Evolutionary conservation across 2,113 vertebrate genomes (phyloP), one percentile per base, ranked within the genome.

Genomic region (Paracanthobrama guichenoti): DNA sequence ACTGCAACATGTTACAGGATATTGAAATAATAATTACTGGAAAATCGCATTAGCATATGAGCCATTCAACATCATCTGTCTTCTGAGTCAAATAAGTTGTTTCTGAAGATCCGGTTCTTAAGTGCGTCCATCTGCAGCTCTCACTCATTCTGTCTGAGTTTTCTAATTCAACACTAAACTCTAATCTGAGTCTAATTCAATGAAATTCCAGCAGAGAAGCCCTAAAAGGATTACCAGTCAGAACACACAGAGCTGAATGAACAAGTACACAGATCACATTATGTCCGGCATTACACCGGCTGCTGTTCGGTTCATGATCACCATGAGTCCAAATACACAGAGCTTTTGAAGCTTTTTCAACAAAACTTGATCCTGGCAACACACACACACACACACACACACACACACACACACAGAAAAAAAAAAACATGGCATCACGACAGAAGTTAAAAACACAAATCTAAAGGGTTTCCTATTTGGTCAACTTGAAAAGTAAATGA

Each of bases 151-250:
- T 50, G 42, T 55, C 84, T 82, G 72, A 74, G 46, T 80, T 71
- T 28, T 80, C 24, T 59, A 60, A 85, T 75, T 66, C 67, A 87
- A 83, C 83, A 73, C 64, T 74, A 44, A 59, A 84, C 69, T 79
- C 53, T 87, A 81, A 87, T 86, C 74, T 83, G 44, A 59, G 53
- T 72, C 82, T 89, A 89, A 89, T 88, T 90, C 85, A 87, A 82
- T 76, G 74, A 87, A 88, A 89, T 85, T 90, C 85, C 62, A 87
- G 81, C 83, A 83, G 80, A 81, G 83, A 88, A 85, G 28, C 4
- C 14, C 82, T 87, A 89, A 88, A 85, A 88, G 85, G 88, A 89
- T 90, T 89, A 90, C 7, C 35, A 79, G 66, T 80, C 57, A 78
- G 84, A 87, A 81, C 62, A 69, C 60, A 31, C 35, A 46, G 59